These are phyloP conservation scores for Tyrannus savana DNA, from an alignment of 2,113 vertebrate genomes.

Conservation along the genomic window DNA sequence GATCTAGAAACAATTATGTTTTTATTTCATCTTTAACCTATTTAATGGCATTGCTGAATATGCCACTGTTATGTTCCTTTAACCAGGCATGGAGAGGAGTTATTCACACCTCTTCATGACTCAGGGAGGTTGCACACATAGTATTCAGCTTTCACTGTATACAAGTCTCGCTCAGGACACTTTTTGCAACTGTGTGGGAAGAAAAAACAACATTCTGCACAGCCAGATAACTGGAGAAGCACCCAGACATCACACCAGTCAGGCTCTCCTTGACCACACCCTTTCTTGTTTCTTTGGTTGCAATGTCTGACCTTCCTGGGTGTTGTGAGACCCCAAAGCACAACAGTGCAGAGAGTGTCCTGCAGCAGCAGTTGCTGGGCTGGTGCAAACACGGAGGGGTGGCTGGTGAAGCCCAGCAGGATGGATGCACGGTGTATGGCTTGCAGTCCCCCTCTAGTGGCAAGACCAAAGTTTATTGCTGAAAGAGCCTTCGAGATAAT, in stretches of 20 bases:
- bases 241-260: fast-evolving
- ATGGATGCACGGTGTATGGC: fast-evolving
- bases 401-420: background rate
- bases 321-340: background rate
- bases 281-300: background rate
- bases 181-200: background rate
- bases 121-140: background rate
- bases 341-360: background rate
- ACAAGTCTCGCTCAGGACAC: background rate
- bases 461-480: background rate
- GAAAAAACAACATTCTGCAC: background rate
- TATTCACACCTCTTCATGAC: background rate
- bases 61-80: background rate
- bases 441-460: conserved; percentile 42
- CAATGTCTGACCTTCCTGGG: background rate
- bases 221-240: background rate
- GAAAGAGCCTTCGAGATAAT: background rate
- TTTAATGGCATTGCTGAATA: background rate
- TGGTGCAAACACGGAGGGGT: background rate
- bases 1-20: background rate
- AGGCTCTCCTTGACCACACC: fast-evolving
- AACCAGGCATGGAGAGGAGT: background rate
- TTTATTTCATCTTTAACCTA: background rate
- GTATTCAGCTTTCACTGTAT: background rate
- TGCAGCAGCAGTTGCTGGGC: background rate